A percentile compares a stretch with the other conserved stretches of the same genome.
Conservation (phyloP, 2,888 invertebrate species). For the Anaspis maculata region DNA sequence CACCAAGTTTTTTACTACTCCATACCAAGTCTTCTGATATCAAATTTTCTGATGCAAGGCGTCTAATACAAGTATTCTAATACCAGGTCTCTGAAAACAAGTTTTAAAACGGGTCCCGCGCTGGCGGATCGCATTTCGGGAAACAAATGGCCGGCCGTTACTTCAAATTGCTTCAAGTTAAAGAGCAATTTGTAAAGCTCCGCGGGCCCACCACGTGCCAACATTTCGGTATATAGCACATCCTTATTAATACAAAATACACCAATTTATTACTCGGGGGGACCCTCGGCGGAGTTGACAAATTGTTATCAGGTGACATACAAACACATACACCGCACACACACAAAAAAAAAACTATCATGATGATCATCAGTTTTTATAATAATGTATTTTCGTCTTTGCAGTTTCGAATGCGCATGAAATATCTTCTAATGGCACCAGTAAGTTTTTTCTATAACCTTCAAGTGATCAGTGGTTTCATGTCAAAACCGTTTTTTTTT, state of each 20-base stretch:
- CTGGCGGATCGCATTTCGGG: too few relatives aligned
- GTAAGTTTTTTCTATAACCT: constrained; percentile 30
- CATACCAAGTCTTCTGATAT: too few relatives aligned
- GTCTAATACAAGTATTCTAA: too few relatives aligned
- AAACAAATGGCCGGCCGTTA: constrained; percentile 21
- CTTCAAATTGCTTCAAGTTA: constrained; percentile 19
- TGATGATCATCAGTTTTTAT: background rate
- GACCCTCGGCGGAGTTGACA: too few relatives aligned
- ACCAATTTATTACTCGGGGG: too few relatives aligned
- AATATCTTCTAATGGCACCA: constrained; percentile 31
- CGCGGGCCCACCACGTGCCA: constrained; percentile 14
- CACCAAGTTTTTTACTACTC: too few relatives aligned
- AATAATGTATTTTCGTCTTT: constrained; percentile 28
- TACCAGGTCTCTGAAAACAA: too few relatives aligned
- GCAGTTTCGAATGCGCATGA: constrained; percentile 34
- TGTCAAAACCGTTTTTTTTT: constrained; percentile 16
- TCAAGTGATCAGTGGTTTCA: constrained; percentile 17
- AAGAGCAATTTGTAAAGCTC: constrained; percentile 20
- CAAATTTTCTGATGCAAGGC: too few relatives aligned
- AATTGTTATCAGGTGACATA: too few relatives aligned
- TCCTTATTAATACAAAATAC: constrained; percentile 10
- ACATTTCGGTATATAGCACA: constrained; percentile 7
- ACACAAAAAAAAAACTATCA: too few relatives aligned
- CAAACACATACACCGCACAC: too few relatives aligned
- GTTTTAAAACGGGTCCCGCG: too few relatives aligned